These are phyloP conservation scores for Escarpia spicata DNA, from an alignment of 2,888 invertebrate genomes.

Conservation along the genomic window DNA sequence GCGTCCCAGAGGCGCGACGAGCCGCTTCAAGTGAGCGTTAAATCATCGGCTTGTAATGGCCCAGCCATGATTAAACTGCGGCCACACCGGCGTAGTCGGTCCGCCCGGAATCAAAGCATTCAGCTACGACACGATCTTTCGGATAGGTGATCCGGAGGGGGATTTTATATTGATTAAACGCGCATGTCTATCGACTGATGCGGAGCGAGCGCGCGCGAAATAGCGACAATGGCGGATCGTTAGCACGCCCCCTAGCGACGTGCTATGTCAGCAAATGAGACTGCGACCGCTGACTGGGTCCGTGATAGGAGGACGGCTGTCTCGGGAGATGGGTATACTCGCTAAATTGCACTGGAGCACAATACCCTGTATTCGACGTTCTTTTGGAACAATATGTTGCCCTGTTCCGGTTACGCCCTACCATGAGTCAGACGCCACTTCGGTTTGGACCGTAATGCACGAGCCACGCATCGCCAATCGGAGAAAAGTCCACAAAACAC, in stretches of 20 bases:
- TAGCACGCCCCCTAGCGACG: conserved; percentile 7
- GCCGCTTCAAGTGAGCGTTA: conserved; percentile 1
- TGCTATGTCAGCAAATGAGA: not conserved
- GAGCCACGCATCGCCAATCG: no score
- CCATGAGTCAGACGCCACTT: not conserved
- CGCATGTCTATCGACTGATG: not conserved
- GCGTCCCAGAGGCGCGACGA: not conserved
- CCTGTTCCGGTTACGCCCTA: no score
- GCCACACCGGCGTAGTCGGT: not conserved
- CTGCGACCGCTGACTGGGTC: not conserved
- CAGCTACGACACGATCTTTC: not conserved
- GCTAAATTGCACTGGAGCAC: not conserved
- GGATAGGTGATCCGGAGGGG: not conserved
- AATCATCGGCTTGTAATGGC: conserved; percentile 11
- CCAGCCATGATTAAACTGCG: not conserved
- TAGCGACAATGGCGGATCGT: conserved; percentile 5
- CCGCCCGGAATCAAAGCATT: conserved; percentile 4
- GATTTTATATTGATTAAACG: not conserved
- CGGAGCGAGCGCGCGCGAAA: not conserved
- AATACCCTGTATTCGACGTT: not conserved
- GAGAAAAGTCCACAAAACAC: no score
- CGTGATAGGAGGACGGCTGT: not conserved
- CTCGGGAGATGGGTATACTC: not conserved
- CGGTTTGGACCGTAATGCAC: not conserved
- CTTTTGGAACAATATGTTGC: not conserved